A percentile compares a stretch with the other conserved stretches of the same genome.
Evolutionary conservation across 2,888 invertebrate genomes (phyloP).

Genomic region (Pogonocherus hispidulus): DNA sequence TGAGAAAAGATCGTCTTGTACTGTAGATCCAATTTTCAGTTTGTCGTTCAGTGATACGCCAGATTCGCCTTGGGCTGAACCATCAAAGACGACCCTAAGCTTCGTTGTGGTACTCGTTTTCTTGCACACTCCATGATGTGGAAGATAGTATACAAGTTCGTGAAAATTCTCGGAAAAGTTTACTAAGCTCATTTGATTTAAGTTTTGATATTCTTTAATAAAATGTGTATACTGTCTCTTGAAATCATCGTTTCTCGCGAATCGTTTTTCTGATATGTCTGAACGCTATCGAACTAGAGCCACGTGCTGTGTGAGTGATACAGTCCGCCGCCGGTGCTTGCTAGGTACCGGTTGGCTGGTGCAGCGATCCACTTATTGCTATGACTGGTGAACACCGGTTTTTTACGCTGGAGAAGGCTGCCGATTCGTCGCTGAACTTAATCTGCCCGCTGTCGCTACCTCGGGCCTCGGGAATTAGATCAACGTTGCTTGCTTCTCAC

Average conservation of each 20-base stretch:
- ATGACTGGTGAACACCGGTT: too few relatives aligned
- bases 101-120: slow-evolving; percentile 30
- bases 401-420: too few relatives aligned
- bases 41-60: slow-evolving; percentile 41
- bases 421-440: too few relatives aligned
- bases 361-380: too few relatives aligned
- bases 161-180: not conserved
- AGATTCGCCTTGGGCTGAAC: slow-evolving; percentile 21
- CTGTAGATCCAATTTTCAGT: slow-evolving; percentile 29
- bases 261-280: slow-evolving; percentile 33
- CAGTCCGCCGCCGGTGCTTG: too few relatives aligned
- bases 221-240: slow-evolving; percentile 35
- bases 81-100: slow-evolving; percentile 42
- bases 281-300: slow-evolving; percentile 31
- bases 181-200: slow-evolving; percentile 38
- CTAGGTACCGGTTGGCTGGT: too few relatives aligned
- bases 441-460: too few relatives aligned
- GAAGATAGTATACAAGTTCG: not conserved
- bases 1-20: slow-evolving; percentile 33
- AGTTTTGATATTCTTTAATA: slow-evolving; percentile 40
- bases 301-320: too few relatives aligned
- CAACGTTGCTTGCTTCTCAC: too few relatives aligned
- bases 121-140: slow-evolving; percentile 34
- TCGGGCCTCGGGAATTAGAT: too few relatives aligned
- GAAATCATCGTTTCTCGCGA: slow-evolving; percentile 27